phyloP scores from a whole-genome alignment of 2,113 vertebrate genomes.

The Sarotherodon lohbergeri region DNA sequence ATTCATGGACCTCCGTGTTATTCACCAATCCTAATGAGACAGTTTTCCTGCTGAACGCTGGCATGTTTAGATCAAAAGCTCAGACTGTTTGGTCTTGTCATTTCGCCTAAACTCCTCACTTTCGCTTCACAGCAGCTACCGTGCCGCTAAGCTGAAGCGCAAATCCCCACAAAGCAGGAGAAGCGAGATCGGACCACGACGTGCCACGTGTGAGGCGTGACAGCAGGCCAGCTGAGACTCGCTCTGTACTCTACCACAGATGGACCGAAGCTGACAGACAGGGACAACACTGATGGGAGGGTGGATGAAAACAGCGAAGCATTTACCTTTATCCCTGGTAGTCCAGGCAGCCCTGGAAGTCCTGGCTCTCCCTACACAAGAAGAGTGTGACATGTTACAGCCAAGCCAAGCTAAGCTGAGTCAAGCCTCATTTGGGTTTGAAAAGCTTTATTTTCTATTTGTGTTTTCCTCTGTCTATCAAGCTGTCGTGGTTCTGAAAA shows the following conservation, averaged over 20 bases:
- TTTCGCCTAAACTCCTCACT: neutral
- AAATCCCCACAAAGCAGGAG: neutral
- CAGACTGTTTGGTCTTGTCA: neutral
- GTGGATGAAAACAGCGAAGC: constrained; percentile 57
- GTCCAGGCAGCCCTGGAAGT: constrained; percentile 99
- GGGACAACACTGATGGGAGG: constrained; percentile 24
- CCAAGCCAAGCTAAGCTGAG: constrained; percentile 68
- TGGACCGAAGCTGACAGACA: constrained; percentile 16
- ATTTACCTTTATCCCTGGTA: constrained; percentile 99
- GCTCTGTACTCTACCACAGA: neutral
- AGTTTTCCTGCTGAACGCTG: neutral
- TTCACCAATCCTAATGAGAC: neutral
- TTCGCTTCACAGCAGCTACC: neutral
- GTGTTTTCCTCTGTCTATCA: constrained; percentile 12
- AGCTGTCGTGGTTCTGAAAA: constrained; percentile 7
- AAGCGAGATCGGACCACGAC: neutral
- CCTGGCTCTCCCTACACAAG: constrained; percentile 98
- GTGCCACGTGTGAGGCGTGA: neutral
- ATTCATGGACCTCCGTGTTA: neutral
- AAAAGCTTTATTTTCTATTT: constrained; percentile 4
- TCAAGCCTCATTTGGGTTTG: constrained; percentile 35
- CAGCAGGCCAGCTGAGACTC: neutral
- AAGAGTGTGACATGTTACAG: constrained; percentile 93
- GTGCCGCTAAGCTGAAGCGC: neutral
- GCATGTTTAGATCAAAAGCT: neutral